phyloP scores from a whole-genome alignment of 2,888 invertebrate genomes.

The Phortica magna region DNA sequence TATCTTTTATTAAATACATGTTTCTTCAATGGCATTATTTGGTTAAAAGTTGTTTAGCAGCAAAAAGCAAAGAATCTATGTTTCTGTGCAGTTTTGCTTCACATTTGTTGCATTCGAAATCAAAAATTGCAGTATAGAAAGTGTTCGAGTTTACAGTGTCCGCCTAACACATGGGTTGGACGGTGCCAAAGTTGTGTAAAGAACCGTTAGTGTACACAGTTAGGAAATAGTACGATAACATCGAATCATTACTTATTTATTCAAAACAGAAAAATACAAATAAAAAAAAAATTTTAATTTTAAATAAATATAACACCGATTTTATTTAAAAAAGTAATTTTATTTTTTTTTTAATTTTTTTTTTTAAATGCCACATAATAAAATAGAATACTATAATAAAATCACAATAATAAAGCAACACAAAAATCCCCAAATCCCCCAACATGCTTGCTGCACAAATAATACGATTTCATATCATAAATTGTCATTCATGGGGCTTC shows the following conservation, averaged over 20 bases:
- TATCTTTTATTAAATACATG: too few species aligned
- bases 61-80: not conserved
- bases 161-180: not conserved
- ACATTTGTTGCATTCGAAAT: not conserved
- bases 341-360: too few species aligned
- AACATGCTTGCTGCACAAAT: not conserved
- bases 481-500: too few species aligned
- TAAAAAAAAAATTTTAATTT: not conserved
- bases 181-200: conserved; percentile 26
- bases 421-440: too few species aligned
- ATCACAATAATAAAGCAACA: too few species aligned
- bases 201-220: conserved; percentile 1
- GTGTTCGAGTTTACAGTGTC: not conserved
- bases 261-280: not conserved
- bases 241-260: not conserved
- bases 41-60: too few species aligned
- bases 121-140: not conserved
- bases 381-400: too few species aligned
- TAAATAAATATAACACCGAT: too few species aligned
- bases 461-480: not conserved
- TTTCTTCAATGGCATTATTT: too few species aligned
- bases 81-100: not conserved
- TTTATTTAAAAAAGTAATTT: too few species aligned
- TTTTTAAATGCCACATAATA: too few species aligned
- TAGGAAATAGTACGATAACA: not conserved